A percentile compares a stretch with the other conserved stretches of the same genome.
Evolutionary conservation across 2,113 vertebrate genomes (phyloP).

Genomic region (Helogale parvula): DNA sequence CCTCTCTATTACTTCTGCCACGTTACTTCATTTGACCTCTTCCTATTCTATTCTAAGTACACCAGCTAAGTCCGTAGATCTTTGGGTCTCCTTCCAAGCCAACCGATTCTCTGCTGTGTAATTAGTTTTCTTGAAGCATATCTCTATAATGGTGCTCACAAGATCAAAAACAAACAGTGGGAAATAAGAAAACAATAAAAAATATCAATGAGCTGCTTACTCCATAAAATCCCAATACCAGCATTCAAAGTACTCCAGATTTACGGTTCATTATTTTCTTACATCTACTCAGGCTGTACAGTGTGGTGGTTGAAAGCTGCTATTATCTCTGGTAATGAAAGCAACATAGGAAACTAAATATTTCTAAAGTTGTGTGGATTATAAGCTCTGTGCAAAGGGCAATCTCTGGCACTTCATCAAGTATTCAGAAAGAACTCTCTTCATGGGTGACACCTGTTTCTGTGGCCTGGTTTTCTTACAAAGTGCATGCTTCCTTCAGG

Average conservation of each 20-base stretch:
- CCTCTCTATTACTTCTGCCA: neutral
- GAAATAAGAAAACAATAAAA: neutral
- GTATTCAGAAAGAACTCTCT: neutral
- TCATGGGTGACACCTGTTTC: constrained; percentile 44
- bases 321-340: constrained; percentile 30
- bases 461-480: constrained; percentile 51
- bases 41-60: neutral
- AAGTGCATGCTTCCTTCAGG: constrained; percentile 18
- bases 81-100: neutral
- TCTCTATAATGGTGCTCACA: neutral
- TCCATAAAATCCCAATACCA: neutral
- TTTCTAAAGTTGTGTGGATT: neutral
- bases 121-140: neutral
- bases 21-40: neutral
- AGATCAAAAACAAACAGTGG: constrained; percentile 12
- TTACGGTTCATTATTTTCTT: constrained; percentile 35
- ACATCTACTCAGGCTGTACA: neutral
- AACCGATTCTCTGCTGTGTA: neutral
- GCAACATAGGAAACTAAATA: neutral
- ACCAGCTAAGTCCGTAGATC: neutral
- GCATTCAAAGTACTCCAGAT: neutral
- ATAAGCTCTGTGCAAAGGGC: neutral
- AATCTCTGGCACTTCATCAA: constrained; percentile 52
- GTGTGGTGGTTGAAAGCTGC: neutral
- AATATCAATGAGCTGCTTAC: neutral